Evolutionary conservation across 2,113 vertebrate species (phyloP), one percentile per base, ranked within the genome.

Genomic region (Scomber japonicus): DNA sequence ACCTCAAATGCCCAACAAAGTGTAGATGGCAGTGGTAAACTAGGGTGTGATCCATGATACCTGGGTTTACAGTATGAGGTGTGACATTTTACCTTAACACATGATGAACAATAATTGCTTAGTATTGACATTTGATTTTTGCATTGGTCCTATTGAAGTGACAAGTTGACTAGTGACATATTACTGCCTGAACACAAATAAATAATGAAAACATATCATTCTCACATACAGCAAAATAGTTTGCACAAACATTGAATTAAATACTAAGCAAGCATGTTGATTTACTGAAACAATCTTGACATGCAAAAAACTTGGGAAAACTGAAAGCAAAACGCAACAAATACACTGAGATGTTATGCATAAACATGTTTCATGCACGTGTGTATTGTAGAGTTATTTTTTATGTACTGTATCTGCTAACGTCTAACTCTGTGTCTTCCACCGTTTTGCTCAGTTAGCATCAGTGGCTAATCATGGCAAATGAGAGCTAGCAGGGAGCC

Each of bases 381-480:
- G 49, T 15, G 4, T 48, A 11, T 56, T 19, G 75, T 65, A 19
- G 45, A 50, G 17, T 63, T 16, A 14, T 44, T 40, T 35, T 67
- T 8, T 13, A 14, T 51, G 54, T 24, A 12, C 24, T 51, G 54
- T 24, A 12, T 35, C 45, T 60, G 40, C 55, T 65, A 78, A 48
- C 35, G 45, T 55, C 27, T 11, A 79, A 49, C 35, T 48, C 64
- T 59, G 59, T 56, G n/a, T 71, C 16, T 82, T 73, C 81, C 49
- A 65, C 46, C 14, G 46, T 71, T 85, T 79, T 71, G 15, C 81
- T 81, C 81, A 67, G 84, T 88, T 79, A 93, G 88, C 84, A 85
- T 85, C 61, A 31, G 75, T 73, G 79, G 89, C 88, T 92, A 90
- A 95, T 94, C 86, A 93, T 85, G 60, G 82, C 72, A 91, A 94